Evolutionary conservation across 2,888 invertebrate genomes (phyloP).

Genomic region (Isotomurus palustris): DNA sequence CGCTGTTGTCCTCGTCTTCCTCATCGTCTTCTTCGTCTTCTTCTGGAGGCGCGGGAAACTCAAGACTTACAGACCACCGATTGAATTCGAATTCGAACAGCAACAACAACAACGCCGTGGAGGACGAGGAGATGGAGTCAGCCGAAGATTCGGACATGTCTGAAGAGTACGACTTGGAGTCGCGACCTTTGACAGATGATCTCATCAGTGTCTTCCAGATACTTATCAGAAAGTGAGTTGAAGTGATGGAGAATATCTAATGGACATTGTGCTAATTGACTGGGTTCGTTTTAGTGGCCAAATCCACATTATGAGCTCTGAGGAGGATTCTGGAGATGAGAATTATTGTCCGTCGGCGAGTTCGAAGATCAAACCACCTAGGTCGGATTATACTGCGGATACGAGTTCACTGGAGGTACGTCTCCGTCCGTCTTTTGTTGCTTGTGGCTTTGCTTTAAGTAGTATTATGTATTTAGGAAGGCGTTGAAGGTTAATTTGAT

Average conservation of each 20-base stretch:
- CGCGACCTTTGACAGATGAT: conserved; percentile 14
- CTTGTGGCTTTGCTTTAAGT: neutral
- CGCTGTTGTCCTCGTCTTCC: too few species aligned
- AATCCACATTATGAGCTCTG: conserved; percentile 42
- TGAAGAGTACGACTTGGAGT: neutral
- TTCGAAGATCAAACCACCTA: conserved; percentile 21
- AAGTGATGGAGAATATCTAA: neutral
- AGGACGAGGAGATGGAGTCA: neutral
- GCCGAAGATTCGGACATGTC: neutral
- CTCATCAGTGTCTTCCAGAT: conserved; percentile 43
- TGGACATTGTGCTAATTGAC: neutral
- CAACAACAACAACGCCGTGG: neutral
- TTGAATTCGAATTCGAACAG: neutral
- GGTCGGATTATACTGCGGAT: conserved; percentile 31
- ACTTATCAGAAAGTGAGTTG: conserved; percentile 33
- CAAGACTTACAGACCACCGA: neutral
- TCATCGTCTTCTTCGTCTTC: too few species aligned
- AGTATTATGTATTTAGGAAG: neutral
- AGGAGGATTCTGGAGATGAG: conserved; percentile 38
- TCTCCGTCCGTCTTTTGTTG: neutral
- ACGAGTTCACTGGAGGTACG: conserved; percentile 31
- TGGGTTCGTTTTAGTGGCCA: conserved; percentile 29
- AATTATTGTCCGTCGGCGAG: conserved; percentile 16
- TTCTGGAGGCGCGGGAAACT: too few species aligned
- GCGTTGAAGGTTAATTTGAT: neutral